Percentiles rank a stretch among this genome's conserved stretches.
Conservation (phyloP, 1,140 invertebrate species). For the Aethina tumida region DNA sequence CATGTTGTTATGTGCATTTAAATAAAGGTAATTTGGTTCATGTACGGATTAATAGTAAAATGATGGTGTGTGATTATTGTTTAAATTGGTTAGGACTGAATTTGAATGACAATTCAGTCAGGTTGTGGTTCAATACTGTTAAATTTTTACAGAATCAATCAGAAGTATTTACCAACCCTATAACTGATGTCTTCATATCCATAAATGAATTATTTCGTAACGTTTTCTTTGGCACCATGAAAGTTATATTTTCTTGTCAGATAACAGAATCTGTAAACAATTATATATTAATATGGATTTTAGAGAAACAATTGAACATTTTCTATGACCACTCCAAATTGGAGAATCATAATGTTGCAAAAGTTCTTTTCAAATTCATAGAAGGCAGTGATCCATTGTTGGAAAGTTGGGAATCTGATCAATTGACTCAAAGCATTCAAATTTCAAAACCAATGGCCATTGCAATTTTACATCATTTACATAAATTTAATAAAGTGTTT, state of each 20-base stretch:
- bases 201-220: conserved; percentile 39
- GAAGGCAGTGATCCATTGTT: conserved; percentile 34
- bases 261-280: conserved; percentile 23
- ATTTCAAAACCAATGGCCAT: conserved; percentile 46
- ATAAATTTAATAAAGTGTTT: conserved; percentile 42
- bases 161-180: conserved; percentile 28
- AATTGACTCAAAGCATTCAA: conserved; percentile 36
- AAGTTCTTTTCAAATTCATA: conserved; percentile 41
- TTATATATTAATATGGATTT: conserved; percentile 43
- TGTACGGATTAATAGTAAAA: conserved; percentile 35
- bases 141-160: conserved; percentile 26
- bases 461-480: conserved; percentile 39
- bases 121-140: conserved; percentile 31
- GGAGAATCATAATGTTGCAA: conserved; percentile 33
- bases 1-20: conserved; percentile 40
- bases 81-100: conserved; percentile 40
- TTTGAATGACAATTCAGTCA: conserved; percentile 16
- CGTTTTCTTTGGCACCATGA: conserved; percentile 38
- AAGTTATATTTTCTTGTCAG: conserved; percentile 30
- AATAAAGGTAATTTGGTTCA: conserved; percentile 36
- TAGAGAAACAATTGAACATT: conserved; percentile 45
- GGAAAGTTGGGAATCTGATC: conserved; percentile 39
- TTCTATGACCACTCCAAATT: conserved; percentile 24
- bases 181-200: conserved; percentile 40
- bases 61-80: conserved; percentile 43